Evolutionary conservation across 1,140 invertebrate species (phyloP), one percentile per base, ranked within the genome.

Genomic region (Leucophenga varia): DNA sequence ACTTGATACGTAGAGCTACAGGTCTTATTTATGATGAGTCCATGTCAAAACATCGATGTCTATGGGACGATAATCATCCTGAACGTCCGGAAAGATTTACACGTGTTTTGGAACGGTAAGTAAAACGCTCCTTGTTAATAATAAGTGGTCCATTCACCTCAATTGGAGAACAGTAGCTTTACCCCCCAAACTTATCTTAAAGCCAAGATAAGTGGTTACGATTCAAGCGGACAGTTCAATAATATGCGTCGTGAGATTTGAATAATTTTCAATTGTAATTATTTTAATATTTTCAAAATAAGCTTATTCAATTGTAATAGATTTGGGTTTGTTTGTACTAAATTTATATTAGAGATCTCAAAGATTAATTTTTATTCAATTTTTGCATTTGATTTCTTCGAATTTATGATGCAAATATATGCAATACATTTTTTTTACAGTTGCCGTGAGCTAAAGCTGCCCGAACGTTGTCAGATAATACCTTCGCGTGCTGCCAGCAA

Each of bases 31-130:
- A 86, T 59, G 88, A 95, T 69, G 77, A 81, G 38, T 78, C 81
- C 2, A 93, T 94, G 89, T 64, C 79, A 1, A 80, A 89, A 41
- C 92, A 94, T 65, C 60, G 75, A 13, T 94, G 90, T 68, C 74
- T 89, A 1, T 95, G 92, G 92, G 91, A 95, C 76, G 55, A 78
- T 4, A 81, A 84, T 40, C 90, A 94, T 77, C 87, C 88, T 3
- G 93, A 97, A 74, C 83, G 83, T 58, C 91, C 92, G 1, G 82
- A 86, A 42, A 80, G 93, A 59, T 83, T 91, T 35, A 82, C 78
- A 5, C 74, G 76, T 44, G 77, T 90, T 31, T 74, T 92, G n/a
- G 77, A 89, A 35, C 84, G 88, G 82, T 82, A 64, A 53, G 43
- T 55, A n/a, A n/a, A n/a, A n/a, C n/a, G 17, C 2, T 3, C 12